A percentile compares a stretch with the other conserved stretches of the same genome.
These are phyloP conservation scores for Nephotettix cincticeps DNA, from an alignment of 1,140 invertebrate species.

Conservation along the genomic window DNA sequence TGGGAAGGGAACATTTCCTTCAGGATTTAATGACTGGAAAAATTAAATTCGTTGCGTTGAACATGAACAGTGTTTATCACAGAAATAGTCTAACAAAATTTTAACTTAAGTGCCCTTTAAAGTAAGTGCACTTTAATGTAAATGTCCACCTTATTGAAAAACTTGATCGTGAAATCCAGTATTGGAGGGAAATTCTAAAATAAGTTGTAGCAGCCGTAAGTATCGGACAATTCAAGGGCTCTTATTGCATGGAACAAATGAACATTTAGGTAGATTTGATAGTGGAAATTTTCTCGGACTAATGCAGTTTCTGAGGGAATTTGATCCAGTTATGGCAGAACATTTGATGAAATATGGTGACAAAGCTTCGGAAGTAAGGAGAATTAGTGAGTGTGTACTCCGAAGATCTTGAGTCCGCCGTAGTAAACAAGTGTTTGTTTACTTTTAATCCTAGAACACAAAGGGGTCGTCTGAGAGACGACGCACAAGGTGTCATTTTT, in stretches of 20 bases:
- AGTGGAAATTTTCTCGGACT: conserved; percentile 27
- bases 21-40: conserved; percentile 18
- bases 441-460: no score
- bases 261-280: conserved; percentile 29
- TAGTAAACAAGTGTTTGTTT: no score
- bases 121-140: not conserved
- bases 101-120: not conserved
- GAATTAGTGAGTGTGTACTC: no score
- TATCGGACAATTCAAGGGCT: conserved; percentile 29
- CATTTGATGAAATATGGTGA: conserved; percentile 33
- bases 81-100: conserved; percentile 9
- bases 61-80: not conserved
- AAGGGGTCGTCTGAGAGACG: no score
- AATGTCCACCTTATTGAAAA: conserved; percentile 22
- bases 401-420: no score
- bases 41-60: conserved; percentile 14
- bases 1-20: not conserved
- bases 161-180: conserved; percentile 10
- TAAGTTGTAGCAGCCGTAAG: conserved; percentile 30
- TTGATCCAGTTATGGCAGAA: conserved; percentile 37
- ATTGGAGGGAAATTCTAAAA: conserved; percentile 28
- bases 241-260: conserved; percentile 31
- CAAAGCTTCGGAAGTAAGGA: conserved; percentile 31
- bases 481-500: no score
- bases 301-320: conserved; percentile 28